A percentile compares a stretch with the other conserved stretches of the same genome.
Conservation (phyloP, 2,888 invertebrate species). For the Tenthredo notha region DNA sequence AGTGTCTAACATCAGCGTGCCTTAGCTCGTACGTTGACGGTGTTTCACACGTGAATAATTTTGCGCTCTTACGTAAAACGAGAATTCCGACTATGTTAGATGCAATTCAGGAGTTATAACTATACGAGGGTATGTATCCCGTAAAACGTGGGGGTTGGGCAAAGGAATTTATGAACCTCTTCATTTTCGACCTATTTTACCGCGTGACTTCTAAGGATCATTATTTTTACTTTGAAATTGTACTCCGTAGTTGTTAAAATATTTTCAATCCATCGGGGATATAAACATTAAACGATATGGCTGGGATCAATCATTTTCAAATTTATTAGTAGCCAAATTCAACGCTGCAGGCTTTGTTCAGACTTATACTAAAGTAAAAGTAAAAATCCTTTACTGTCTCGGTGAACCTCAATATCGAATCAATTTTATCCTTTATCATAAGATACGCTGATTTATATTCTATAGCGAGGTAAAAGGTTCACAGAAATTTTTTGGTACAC, state of each 20-base stretch:
- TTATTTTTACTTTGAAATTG: not conserved
- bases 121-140: not conserved
- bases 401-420: not conserved
- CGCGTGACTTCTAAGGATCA: not conserved
- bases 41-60: conserved; percentile 43
- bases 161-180: not conserved
- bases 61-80: conserved; percentile 3
- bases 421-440: not conserved
- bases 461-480: not conserved
- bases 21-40: conserved; percentile 15
- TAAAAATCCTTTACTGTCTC: not conserved
- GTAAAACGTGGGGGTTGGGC: not conserved
- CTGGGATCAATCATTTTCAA: not conserved
- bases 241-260: not conserved
- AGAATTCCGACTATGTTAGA: conserved; percentile 20
- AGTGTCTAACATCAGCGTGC: conserved; percentile 25
- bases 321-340: not conserved
- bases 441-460: not conserved
- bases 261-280: not conserved
- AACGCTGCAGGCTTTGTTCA: not conserved
- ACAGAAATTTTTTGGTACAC: not conserved
- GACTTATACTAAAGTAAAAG: too few species aligned
- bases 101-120: conserved; percentile 24
- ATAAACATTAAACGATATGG: too few species aligned
- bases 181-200: not conserved